Base-by-base conservation (phyloP, 2,797 vertebrate species). In the Gallinago nigripennis region DNA sequence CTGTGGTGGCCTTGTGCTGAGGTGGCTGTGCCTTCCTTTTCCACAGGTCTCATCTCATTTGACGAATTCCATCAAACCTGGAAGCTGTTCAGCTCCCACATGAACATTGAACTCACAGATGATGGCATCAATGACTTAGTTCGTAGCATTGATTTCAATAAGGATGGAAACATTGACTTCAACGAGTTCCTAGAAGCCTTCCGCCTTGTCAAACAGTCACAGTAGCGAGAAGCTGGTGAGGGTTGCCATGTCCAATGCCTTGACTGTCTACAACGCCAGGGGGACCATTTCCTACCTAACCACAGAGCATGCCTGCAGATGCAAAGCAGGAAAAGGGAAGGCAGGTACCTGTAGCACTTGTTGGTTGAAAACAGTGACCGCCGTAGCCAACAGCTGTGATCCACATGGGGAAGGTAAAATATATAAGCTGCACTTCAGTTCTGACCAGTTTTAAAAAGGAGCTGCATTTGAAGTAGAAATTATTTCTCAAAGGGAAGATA, bases 131-230 rank as follows among this genome's bases (percentile, higher is more conserved):
- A 96, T 0, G 98, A 99, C 97, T 96, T 99, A 81, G 99, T 98
- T 17, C 97, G 97, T 70, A 99, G 99, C 97, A 99, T 99, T 2
- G 99, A 99, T 91, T 99, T 99, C 97, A 99, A 99, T 96, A 99
- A 99, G 93, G 99, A 99, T 2, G 99, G 99, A 27, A 99, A 97
- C 96, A 99, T 99, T 0, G 99, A 99, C 91, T 99, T 99, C 97
- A 99, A 99, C 0, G 99, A 99, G 97, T 99, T 99, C 97, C 98
- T 99, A 92, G 99, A 99, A 97, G 99, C 99, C 28, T 99, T 99
- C 92, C 98, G 99, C 54, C 98, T 99, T 3, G 98, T 98, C 80
- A 98, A 98, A 86, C 98, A 98, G 73, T 96, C 98, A 7, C 76
- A 83, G 9, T n/a, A 27, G 12, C 1, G 56, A 90, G 5, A 57